phyloP scores from a whole-genome alignment of 2,888 invertebrate species.

The Spodoptera exigua region DNA sequence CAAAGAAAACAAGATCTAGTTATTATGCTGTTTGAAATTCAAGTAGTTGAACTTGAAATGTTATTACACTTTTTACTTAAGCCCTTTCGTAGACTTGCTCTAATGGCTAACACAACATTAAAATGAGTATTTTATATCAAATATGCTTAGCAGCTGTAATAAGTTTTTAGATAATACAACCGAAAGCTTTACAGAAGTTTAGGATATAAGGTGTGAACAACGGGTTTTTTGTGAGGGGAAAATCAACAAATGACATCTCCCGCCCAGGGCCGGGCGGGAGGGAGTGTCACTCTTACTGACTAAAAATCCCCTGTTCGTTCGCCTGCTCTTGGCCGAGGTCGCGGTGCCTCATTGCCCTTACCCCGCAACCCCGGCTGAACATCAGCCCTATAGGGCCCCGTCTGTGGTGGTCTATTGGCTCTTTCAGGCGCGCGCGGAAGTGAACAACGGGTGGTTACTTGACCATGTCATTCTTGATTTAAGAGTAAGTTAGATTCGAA shows the following conservation, averaged over 20 bases:
- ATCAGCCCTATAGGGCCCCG: no score
- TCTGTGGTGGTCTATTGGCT: no score
- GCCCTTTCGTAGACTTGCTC: not conserved
- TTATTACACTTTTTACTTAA: constrained; percentile 40
- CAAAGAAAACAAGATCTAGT: not conserved
- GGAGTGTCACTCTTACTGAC: no score
- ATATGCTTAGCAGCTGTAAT: constrained; percentile 16
- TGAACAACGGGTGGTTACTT: constrained; percentile 23
- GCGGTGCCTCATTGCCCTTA: no score
- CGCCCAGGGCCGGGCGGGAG: no score
- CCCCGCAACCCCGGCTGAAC: no score
- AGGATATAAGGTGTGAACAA: constrained; percentile 17
- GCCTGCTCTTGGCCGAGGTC: no score
- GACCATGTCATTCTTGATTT: constrained; percentile 38
- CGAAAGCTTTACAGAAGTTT: constrained; percentile 11
- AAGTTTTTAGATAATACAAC: constrained; percentile 13
- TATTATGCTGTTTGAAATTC: constrained; percentile 16
- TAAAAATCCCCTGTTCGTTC: no score
- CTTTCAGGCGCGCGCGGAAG: no score
- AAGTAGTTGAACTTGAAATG: constrained; percentile 20
- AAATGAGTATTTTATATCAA: not conserved
- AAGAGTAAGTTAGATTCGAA: constrained; percentile 32
- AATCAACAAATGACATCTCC: no score
- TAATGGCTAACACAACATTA: constrained; percentile 12
- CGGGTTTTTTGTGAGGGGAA: no score